Evolutionary conservation across 2,797 vertebrate species (phyloP).

Genomic region (Dicrostonyx torquatus): DNA sequence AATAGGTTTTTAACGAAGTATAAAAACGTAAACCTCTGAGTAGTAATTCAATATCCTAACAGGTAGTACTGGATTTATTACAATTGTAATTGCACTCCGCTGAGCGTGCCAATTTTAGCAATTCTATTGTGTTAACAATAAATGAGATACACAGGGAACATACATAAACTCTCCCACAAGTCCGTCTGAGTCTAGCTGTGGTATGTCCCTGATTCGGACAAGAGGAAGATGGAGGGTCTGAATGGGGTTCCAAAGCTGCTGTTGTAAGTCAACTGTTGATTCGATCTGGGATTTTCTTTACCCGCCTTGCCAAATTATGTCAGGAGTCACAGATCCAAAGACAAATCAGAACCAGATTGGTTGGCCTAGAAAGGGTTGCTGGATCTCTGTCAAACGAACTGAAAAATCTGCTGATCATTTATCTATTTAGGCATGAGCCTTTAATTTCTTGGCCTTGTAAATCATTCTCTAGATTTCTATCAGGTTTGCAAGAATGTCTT

Average conservation of each 20-base stretch:
- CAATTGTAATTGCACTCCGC: neutral
- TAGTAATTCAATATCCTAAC: constrained; percentile 10
- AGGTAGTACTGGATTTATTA: constrained; percentile 32
- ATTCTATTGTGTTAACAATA: constrained; percentile 1
- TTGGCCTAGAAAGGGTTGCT: constrained; percentile 7
- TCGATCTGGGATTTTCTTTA: constrained; percentile 65
- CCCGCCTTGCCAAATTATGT: constrained; percentile 43
- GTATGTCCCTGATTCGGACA: constrained; percentile 29
- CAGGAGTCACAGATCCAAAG: constrained; percentile 52
- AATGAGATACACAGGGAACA: neutral
- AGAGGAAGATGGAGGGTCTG: constrained; percentile 1
- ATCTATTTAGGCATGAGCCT: constrained; percentile 40
- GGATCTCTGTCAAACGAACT: neutral
- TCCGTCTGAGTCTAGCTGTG: neutral
- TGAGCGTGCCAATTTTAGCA: neutral
- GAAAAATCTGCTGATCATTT: constrained; percentile 55
- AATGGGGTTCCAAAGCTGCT: constrained; percentile 27
- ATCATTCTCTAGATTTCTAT: constrained; percentile 52
- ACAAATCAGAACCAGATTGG: constrained; percentile 57
- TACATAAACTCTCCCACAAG: constrained; percentile 19
- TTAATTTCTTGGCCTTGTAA: constrained; percentile 63
- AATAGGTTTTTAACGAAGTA: constrained; percentile 36
- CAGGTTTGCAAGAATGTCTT: constrained; percentile 35
- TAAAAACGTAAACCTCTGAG: constrained; percentile 47
- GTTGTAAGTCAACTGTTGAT: constrained; percentile 54